phyloP scores from a whole-genome alignment of 2,113 vertebrate genomes.

The Azemiops feae region DNA sequence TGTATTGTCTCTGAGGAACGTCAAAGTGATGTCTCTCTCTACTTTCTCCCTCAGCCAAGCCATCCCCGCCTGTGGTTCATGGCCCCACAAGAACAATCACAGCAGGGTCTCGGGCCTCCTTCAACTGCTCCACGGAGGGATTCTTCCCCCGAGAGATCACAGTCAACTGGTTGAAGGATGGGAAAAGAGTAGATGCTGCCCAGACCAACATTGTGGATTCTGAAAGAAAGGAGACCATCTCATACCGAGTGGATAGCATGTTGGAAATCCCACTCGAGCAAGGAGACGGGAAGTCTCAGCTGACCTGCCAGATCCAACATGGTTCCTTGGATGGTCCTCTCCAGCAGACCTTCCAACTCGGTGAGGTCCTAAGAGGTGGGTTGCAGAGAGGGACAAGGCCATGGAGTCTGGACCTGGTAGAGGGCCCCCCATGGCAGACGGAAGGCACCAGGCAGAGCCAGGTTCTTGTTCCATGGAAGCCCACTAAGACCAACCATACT shows the following conservation, averaged over 20 bases:
- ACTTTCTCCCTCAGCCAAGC: conserved; percentile 30
- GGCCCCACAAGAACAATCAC: rapidly evolving
- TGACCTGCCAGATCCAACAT: not conserved
- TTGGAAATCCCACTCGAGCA: too few species aligned
- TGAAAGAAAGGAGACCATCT: not conserved
- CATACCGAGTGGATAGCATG: too few species aligned
- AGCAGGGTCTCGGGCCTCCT: not conserved
- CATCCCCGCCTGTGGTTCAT: rapidly evolving
- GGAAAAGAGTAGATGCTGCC: rapidly evolving
- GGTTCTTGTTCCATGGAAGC: too few species aligned
- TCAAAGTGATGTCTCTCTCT: too few species aligned
- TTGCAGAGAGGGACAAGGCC: not conserved
- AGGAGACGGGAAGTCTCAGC: not conserved
- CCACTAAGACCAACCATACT: too few species aligned
- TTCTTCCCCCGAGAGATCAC: conserved; percentile 36
- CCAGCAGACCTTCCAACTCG: not conserved
- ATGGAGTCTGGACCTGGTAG: not conserved
- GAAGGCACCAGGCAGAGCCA: too few species aligned
- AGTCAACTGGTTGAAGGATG: conserved; percentile 53
- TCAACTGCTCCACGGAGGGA: conserved; percentile 48
- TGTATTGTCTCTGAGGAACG: not conserved
- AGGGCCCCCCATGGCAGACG: too few species aligned
- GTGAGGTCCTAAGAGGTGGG: not conserved
- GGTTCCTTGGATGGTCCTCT: not conserved
- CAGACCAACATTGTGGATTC: not conserved